A percentile compares a stretch with the other conserved stretches of the same genome.
phyloP scores from a whole-genome alignment of 1,140 invertebrate genomes.

The Pentalonia nigronervosa region DNA sequence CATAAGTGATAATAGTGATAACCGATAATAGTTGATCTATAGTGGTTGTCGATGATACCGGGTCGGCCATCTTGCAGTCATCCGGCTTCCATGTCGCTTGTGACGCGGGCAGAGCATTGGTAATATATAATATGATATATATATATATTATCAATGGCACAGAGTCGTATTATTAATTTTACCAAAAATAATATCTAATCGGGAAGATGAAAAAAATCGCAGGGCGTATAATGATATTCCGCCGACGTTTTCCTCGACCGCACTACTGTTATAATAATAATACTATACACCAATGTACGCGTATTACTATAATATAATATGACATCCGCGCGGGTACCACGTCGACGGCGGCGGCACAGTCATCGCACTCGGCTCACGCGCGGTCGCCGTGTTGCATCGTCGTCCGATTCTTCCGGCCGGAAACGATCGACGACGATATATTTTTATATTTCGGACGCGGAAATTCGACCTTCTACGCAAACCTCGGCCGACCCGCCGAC shows the following conservation, averaged over 20 bases:
- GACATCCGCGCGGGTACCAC: neutral
- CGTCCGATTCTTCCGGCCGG: constrained; percentile 26
- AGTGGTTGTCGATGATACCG: no score
- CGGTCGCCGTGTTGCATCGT: neutral
- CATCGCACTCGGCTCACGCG: neutral
- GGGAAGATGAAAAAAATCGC: neutral
- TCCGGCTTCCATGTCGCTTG: no score
- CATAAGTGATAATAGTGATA: no score
- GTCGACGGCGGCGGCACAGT: neutral
- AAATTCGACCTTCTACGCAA: constrained; percentile 23
- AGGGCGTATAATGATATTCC: neutral
- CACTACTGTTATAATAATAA: neutral
- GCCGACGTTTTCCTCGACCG: neutral
- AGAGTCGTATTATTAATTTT: no score
- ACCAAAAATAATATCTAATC: neutral
- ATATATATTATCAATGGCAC: no score
- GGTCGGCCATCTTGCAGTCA: no score
- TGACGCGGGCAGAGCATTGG: no score
- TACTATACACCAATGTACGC: no score
- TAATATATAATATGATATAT: no score
- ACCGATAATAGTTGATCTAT: no score
- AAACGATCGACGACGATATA: constrained; percentile 40
- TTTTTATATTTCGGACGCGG: neutral
- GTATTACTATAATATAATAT: neutral
- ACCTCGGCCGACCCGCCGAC: neutral